These are phyloP conservation scores for Scaptomyza reducta DNA, from an alignment of 2,888 invertebrate species.

Conservation along the genomic window DNA sequence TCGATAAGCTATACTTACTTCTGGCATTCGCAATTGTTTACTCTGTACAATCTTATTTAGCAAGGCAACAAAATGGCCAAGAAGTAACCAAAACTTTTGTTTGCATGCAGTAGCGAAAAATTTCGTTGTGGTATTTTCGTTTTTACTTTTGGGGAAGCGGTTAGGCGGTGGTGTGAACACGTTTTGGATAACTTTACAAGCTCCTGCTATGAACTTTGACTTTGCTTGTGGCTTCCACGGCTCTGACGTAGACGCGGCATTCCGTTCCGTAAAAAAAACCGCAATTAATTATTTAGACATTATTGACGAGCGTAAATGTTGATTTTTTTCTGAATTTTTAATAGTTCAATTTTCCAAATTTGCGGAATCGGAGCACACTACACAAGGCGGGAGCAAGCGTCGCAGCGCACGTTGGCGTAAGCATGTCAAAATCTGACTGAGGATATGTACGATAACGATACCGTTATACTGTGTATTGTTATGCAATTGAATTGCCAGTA, in stretches of 20 bases:
- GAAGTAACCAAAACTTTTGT: conserved; percentile 12
- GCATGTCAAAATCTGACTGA: conserved; percentile 78
- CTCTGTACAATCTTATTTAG: conserved; percentile 32
- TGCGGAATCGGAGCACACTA: conserved; percentile 35
- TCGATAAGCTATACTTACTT: conserved; percentile 72
- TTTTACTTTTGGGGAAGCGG: conserved; percentile 11
- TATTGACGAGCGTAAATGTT: conserved; percentile 28
- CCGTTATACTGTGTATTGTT: conserved; percentile 68
- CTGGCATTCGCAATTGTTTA: conserved; percentile 48
- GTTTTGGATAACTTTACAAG: conserved; percentile 43
- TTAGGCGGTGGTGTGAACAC: conserved; percentile 46
- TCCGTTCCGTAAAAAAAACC: conserved; percentile 29
- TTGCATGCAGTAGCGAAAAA: conserved; percentile 30
- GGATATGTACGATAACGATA: conserved; percentile 66
- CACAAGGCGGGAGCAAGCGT: conserved; percentile 37
- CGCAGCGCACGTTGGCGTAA: conserved; percentile 54
- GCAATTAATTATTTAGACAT: conserved; percentile 60
- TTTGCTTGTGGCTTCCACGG: conserved; percentile 23
- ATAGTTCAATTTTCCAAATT: conserved; percentile 28
- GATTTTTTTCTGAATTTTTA: conserved; percentile 42
- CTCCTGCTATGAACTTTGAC: conserved; percentile 66
- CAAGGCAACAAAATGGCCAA: conserved; percentile 39
- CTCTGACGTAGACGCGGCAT: conserved; percentile 57
- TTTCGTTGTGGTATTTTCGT: conserved; percentile 12
- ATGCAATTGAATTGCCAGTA: conserved; percentile 74